Evolutionary conservation across 2,113 vertebrate genomes (phyloP).

Genomic region (Oreotragus oreotragus): DNA sequence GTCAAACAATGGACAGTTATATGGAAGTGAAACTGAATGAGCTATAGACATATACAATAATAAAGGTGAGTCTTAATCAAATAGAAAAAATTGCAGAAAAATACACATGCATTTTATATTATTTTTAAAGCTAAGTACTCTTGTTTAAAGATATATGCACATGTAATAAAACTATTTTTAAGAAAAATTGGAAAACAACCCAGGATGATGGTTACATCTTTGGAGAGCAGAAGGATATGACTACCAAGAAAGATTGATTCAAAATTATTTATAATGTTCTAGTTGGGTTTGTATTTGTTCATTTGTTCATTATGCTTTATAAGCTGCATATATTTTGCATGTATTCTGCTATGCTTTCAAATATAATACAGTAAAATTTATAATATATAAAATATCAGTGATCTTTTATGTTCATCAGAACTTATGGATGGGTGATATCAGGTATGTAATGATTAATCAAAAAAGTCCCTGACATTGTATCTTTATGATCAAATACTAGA

Average conservation of each 20-base stretch:
- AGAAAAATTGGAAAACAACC: background rate
- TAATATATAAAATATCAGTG: background rate
- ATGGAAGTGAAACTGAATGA: background rate
- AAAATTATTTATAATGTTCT: background rate
- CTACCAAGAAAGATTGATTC: background rate
- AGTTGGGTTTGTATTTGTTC: background rate
- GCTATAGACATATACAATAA: background rate
- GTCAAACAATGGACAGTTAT: background rate
- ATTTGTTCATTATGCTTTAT: background rate
- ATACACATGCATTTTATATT: background rate
- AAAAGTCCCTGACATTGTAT: background rate
- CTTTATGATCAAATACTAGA: background rate
- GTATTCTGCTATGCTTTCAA: background rate
- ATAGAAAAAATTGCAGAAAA: background rate
- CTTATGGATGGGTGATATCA: background rate
- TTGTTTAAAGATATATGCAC: background rate
- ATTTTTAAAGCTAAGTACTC: slow-evolving; percentile 22
- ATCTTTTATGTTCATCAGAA: background rate
- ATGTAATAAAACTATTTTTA: slow-evolving; percentile 11
- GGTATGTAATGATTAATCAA: background rate
- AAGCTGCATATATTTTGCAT: background rate
- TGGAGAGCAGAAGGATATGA: background rate
- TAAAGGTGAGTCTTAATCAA: background rate
- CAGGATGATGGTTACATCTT: background rate
- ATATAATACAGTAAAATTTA: background rate